phyloP scores from a whole-genome alignment of 1,140 invertebrate species.

The Drosophila setifemur region DNA sequence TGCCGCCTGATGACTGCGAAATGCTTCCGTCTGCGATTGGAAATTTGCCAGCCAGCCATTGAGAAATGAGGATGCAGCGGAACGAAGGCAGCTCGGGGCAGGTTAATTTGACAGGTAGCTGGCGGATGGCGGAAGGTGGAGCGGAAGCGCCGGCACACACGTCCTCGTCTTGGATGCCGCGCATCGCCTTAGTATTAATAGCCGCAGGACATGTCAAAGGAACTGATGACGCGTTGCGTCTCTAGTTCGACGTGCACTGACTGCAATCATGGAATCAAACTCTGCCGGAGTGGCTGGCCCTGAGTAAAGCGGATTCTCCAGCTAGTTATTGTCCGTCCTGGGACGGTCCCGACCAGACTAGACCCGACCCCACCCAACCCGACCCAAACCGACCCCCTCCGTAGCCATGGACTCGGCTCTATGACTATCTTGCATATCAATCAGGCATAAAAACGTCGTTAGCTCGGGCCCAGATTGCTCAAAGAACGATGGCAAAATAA shows the following conservation, averaged over 20 bases:
- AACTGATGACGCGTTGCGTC: slow-evolving; percentile 65
- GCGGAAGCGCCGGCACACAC: slow-evolving; percentile 54
- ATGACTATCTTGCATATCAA: slow-evolving; percentile 65
- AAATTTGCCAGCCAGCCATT: slow-evolving; percentile 55
- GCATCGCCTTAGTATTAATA: slow-evolving; percentile 44
- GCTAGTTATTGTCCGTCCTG: slow-evolving; percentile 19
- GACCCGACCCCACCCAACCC: no score
- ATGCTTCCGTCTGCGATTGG: slow-evolving; percentile 55
- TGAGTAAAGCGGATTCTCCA: neutral
- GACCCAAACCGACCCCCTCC: no score
- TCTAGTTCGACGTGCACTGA: slow-evolving; percentile 53
- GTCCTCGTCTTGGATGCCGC: slow-evolving; percentile 21
- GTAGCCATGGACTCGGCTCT: no score
- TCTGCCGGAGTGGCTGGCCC: slow-evolving; percentile 2
- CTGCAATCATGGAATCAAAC: slow-evolving; percentile 70
- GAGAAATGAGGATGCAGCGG: neutral
- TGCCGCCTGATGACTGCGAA: slow-evolving; percentile 54
- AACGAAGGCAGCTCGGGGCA: no score
- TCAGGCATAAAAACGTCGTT: slow-evolving; percentile 46
- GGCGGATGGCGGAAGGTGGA: slow-evolving; percentile 38
- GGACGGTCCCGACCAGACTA: no score
- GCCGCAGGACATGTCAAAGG: slow-evolving; percentile 67
- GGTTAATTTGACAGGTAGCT: slow-evolving; percentile 58
- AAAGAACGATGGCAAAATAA: slow-evolving; percentile 39
- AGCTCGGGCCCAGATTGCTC: slow-evolving; percentile 48